Evolutionary conservation across 2,888 invertebrate genomes (phyloP).

Genomic region (Xanthia icteritia): DNA sequence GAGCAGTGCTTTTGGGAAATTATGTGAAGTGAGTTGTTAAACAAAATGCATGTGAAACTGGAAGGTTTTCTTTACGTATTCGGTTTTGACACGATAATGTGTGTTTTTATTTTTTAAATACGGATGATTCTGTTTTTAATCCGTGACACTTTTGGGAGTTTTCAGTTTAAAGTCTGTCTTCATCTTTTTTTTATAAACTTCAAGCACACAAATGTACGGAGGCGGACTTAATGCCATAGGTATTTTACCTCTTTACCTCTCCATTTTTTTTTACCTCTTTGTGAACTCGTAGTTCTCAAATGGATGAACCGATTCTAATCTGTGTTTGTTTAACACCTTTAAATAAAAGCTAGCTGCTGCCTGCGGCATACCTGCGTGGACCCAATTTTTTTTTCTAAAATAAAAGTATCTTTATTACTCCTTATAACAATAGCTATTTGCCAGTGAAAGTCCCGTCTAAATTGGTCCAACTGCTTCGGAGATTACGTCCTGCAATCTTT

Average conservation of each 20-base stretch:
- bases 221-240: no score
- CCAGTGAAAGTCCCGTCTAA: no score
- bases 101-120: neutral
- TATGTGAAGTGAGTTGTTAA: conserved; percentile 20
- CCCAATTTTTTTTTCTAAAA: no score
- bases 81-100: neutral
- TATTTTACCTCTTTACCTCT: no score
- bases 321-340: neutral
- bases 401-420: no score
- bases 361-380: no score
- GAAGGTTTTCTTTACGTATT: neutral
- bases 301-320: neutral
- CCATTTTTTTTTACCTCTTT: no score
- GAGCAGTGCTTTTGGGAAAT: conserved; percentile 57
- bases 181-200: no score
- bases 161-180: neutral
- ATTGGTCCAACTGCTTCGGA: no score
- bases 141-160: no score
- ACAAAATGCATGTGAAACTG: neutral
- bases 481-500: neutral
- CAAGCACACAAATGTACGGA: no score
- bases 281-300: neutral
- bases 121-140: neutral
- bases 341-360: neutral
- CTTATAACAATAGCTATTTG: no score